These are phyloP conservation scores for Tenthredo livida DNA, from an alignment of 2,888 invertebrate species.

Conservation along the genomic window DNA sequence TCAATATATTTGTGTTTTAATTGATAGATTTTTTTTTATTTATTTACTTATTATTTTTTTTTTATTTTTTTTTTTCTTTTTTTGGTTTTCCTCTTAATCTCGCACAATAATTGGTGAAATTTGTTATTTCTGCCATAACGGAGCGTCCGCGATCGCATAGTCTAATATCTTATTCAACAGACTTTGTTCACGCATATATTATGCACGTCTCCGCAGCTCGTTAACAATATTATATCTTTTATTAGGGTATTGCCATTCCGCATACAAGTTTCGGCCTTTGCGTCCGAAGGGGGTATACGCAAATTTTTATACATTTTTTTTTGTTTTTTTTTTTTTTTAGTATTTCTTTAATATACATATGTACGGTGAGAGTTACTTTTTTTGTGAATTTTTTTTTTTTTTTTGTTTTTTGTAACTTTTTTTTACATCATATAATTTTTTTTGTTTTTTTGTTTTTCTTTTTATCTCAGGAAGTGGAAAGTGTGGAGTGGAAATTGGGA, in stretches of 20 bases:
- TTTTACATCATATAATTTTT: constrained; percentile 30
- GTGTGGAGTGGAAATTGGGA: constrained; percentile 42
- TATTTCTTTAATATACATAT: constrained; percentile 30
- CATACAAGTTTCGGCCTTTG: constrained; percentile 13
- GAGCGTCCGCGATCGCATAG: background rate
- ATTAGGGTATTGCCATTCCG: constrained; percentile 27
- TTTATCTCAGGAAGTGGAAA: constrained; percentile 50
- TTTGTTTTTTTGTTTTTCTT: constrained; percentile 40
- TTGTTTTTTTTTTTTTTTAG: constrained; percentile 24
- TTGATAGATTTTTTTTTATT: constrained; percentile 37
- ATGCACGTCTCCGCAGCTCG: constrained; percentile 23
- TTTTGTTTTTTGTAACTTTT: constrained; percentile 24
- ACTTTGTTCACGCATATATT: constrained; percentile 22
- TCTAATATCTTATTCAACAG: background rate
- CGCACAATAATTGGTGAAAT: constrained; percentile 28
- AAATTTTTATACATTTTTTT: constrained; percentile 40
- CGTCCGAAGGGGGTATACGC: background rate
- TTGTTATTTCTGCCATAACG: background rate
- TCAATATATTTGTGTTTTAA: constrained; percentile 45
- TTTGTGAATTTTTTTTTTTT: background rate
- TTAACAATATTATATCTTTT: constrained; percentile 22
- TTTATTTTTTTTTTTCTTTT: constrained; percentile 50
- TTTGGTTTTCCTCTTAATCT: constrained; percentile 30
- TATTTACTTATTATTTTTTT: constrained; percentile 37
- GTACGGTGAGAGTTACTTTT: constrained; percentile 40